Base-by-base conservation (phyloP, 2,797 vertebrate genomes). In the Emydoidea blandingii region DNA sequence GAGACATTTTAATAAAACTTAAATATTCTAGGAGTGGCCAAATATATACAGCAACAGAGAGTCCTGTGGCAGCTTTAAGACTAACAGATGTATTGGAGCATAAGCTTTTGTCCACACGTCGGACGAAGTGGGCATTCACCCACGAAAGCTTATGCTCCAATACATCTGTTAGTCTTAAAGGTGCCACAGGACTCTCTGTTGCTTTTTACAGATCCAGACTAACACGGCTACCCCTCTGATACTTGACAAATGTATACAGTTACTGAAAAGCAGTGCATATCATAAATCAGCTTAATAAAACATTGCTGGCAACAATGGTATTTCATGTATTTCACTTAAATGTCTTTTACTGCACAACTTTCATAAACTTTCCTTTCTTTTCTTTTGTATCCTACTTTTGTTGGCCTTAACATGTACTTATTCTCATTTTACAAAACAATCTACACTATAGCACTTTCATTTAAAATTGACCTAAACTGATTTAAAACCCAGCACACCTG, bases 21-120 rank as follows among this genome's bases (percentile, higher is more conserved):
- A 52, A 92, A 96, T 94, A 88, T 82, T 85, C 81, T 89, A 93
- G 88, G 93, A 62, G 79, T 89, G 95, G 81, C 91, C 79, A 96
- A 89, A 81, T 54, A 12, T 76, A 52, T 59, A n/a, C 16, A 15
- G 44, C 44, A 44, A 44, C n/a, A n/a, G 41, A 41, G 41, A 44
- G 44, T 44, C 44, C 44, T 8, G 44, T 44, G 44, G 44, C 44
- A 44, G 7, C 44, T 44, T 44, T 8, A 44, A 44, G 44, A 44
- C 44, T 2, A 44, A 44, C 44, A 8, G 44, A 2, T 44, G 44
- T 44, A 44, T 44, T 44, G 44, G 44, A 44, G 7, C 44, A 44
- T 44, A 44, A 44, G 44, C 44, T 44, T 44, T 44, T 2, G 44
- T 44, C 44, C 44, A 44, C 44, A 44, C 8, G 44, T 44, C 8